Percentiles rank a stretch among this genome's conserved stretches.
phyloP scores from a whole-genome alignment of 1,140 invertebrate genomes.

The Habropoda laboriosa region DNA sequence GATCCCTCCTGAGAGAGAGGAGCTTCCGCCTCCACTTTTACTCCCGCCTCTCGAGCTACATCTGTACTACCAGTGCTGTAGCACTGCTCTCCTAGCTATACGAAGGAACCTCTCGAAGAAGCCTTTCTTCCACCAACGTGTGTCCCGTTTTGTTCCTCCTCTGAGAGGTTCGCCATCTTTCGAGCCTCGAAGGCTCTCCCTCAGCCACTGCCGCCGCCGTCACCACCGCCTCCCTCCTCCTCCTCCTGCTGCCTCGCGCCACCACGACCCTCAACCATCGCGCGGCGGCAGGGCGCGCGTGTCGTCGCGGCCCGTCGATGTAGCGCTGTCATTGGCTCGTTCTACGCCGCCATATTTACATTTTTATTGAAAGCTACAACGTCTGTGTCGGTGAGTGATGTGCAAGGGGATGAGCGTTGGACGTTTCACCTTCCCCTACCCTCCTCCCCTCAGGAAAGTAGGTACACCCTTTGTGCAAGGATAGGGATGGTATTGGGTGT shows the following conservation, averaged over 20 bases:
- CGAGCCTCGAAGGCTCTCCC: conserved; percentile 61
- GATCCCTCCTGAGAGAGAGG: not conserved
- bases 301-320: conserved; percentile 72
- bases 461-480: not conserved
- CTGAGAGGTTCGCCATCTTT: conserved; percentile 64
- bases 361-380: conserved; percentile 82
- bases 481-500: conserved; percentile 10
- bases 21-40: conserved; percentile 35
- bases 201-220: conserved; percentile 62
- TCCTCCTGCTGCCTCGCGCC: not conserved
- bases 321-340: conserved; percentile 82
- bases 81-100: not conserved
- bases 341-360: conserved; percentile 82
- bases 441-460: not conserved
- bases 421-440: conserved; percentile 7
- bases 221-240: conserved; percentile 39
- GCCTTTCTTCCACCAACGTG: not conserved
- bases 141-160: conserved; percentile 42
- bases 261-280: no score
- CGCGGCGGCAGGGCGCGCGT: no score
- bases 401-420: conserved; percentile 64
- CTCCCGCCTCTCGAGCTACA: conserved; percentile 44
- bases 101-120: conserved; percentile 1
- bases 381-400: conserved; percentile 79
- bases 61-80: conserved; percentile 36